phyloP scores from a whole-genome alignment of 2,888 invertebrate genomes.

The Drosophila limbata region DNA sequence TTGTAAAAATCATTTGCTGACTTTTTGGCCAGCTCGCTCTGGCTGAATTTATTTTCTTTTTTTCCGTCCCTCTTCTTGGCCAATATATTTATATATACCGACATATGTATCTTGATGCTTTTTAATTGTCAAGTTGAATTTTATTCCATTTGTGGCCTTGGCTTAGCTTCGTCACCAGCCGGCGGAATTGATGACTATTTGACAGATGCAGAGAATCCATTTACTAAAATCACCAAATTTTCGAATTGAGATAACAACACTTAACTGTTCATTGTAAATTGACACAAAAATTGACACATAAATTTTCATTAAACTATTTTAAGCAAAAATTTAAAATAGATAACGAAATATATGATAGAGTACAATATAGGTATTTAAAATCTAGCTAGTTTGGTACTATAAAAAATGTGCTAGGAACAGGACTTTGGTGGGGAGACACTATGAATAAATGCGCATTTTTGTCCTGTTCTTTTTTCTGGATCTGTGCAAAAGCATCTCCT shows the following conservation, averaged over 20 bases:
- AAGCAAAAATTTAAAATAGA: not conserved
- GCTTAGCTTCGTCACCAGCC: slow-evolving; percentile 41
- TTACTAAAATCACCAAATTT: slow-evolving; percentile 6
- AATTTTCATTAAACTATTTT: not conserved
- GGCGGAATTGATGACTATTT: slow-evolving; percentile 45
- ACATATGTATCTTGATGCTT: slow-evolving; percentile 43
- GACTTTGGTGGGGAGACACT: too few relatives aligned
- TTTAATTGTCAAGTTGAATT: slow-evolving; percentile 66
- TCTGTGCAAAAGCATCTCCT: too few relatives aligned
- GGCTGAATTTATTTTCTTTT: not conserved
- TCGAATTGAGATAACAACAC: not conserved
- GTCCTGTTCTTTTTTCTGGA: too few relatives aligned
- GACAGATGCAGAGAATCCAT: slow-evolving; percentile 12
- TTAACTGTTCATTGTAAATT: too few relatives aligned
- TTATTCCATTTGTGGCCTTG: slow-evolving; percentile 44
- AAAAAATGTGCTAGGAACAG: not conserved
- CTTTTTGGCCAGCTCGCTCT: slow-evolving; percentile 54
- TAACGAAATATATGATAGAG: not conserved
- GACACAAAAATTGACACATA: too few relatives aligned
- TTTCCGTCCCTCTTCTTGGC: not conserved
- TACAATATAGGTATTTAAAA: not conserved
- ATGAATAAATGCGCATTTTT: too few relatives aligned
- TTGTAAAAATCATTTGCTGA: slow-evolving; percentile 63
- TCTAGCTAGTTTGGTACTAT: not conserved
- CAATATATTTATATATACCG: not conserved